Evolutionary conservation across 2,888 invertebrate genomes (phyloP), one percentile per base, ranked within the genome.

Genomic region (Lasioglossum calceatum): DNA sequence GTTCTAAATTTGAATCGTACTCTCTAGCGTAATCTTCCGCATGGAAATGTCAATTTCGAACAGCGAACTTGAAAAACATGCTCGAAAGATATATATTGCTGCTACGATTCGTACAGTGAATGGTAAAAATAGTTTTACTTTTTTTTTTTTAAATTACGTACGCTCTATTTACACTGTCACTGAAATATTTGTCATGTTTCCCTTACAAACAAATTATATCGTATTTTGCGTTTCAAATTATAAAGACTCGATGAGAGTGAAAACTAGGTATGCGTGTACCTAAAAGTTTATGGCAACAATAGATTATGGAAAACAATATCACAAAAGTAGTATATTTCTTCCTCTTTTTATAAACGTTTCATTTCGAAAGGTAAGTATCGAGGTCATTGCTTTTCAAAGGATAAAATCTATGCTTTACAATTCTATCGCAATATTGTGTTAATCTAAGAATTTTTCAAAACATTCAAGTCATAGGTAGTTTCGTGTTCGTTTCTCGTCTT

Each of bases 91-190:
- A 78, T 50, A 80, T 67, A 77, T 67, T 74, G 71, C 64, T 47
- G 47, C 81, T 84, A 79, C 71, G 74, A 77, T 81, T 81, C 86
- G 44, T 77, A 78, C 50, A 54, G 54, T 82, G 86, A 86, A 79
- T 86, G 86, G 70, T 86, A 87, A 87, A 87, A 87, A 87, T 87
- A 87, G 82, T 86, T 86, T 82, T 79, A 85, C 85, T 85, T 86
- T 77, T 79, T 77, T 79, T 77, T 79, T 79, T 79, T 75, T 39
- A 70, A 86, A 80, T 82, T 58, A 74, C 71, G 70, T 79, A 86
- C n/a, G 71, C 44, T 73, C 80, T 87, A 87, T 87, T 80, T 87
- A 87, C 87, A 87, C 42, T 47, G n/a, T 80, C 54, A 54, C 77
- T 61, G 79, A 86, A 73, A 79, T 58, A 86, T 27, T 70, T 73